Percentiles rank a stretch among this genome's conserved stretches.
Evolutionary conservation across 2,113 vertebrate species (phyloP).

Genomic region (Progne subis): DNA sequence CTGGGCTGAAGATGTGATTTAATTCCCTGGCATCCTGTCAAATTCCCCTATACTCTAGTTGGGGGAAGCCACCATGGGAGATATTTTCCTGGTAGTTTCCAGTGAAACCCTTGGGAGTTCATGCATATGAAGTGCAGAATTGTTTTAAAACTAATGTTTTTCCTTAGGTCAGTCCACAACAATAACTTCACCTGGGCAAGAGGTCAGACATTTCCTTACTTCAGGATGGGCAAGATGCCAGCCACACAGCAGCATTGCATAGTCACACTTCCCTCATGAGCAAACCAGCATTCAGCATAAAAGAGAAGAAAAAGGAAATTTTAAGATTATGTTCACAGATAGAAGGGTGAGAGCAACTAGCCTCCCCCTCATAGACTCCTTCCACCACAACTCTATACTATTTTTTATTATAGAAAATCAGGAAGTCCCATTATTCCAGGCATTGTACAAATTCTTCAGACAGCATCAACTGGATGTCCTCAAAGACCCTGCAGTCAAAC

Average conservation of each 20-base stretch:
- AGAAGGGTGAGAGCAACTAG: neutral
- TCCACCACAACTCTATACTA: neutral
- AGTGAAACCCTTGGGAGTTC: neutral
- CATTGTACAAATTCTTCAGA: neutral
- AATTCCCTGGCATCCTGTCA: neutral
- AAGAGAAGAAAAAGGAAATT: neutral
- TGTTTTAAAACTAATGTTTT: neutral
- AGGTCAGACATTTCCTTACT: neutral
- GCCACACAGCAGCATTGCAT: neutral
- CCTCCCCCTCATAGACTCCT: neutral
- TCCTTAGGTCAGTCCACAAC: neutral
- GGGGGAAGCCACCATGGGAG: fast-evolving
- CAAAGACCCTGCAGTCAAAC: neutral
- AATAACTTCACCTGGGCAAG: neutral
- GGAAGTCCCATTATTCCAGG: neutral
- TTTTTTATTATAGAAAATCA: neutral
- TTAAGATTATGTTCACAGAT: neutral
- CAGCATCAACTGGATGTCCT: neutral
- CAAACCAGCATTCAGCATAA: neutral
- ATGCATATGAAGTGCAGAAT: neutral
- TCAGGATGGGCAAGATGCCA: neutral
- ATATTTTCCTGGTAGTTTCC: neutral
- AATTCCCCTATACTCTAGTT: neutral
- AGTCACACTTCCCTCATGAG: fast-evolving
- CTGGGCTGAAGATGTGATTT: neutral